Base-by-base conservation (phyloP, 2,113 vertebrate genomes). In the Triplophysa tibetana region DNA sequence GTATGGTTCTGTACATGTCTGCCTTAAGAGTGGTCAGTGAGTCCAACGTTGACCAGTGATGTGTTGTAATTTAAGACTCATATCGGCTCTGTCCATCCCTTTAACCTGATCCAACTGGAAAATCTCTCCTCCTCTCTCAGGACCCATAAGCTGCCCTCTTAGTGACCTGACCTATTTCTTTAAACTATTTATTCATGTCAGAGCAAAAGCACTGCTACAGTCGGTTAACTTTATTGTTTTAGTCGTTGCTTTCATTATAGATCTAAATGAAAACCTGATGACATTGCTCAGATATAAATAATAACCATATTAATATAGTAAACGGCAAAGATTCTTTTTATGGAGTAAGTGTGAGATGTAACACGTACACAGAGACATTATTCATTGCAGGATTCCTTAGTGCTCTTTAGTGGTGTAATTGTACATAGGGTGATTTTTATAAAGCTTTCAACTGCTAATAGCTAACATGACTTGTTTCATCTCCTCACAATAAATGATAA, bases 61-160 rank as follows among this genome's bases (percentile, higher is more conserved):
- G 43, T 70, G 65, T 26, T 23, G 33, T 58, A 16, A 70, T 8
- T 72, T n/a, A 67, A 54, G 21, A 38, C 23, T 50, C 54, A 26
- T 70, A 21, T 77, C 63, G 54, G 62, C 70, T 52, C 83, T 17
- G 21, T 72, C 69, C 58, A 66, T 75, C 66, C 60, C 70, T 79
- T 82, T 76, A 81, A 72, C 61, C 70, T 84, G 75, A 64, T 68
- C 54, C 66, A 84, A 87, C 82, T 87, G 83, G 81, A 87, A 80
- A 65, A 62, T 48, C 64, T 80, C 26, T 16, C 19, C 70, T 81
- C 64, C 26, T 74, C 52, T 81, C 82, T 87, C 81, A 87, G 84
- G 84, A 83, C 75, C 67, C 72, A 48, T 80, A 65, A 67, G 38
- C 68, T 64, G 65, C 48, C 73, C 79, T 77, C 69, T 68, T 38